Evolutionary conservation across 2,113 vertebrate species (phyloP), one percentile per base, ranked within the genome.

Genomic region (Ophthalmolycus amberensis): DNA sequence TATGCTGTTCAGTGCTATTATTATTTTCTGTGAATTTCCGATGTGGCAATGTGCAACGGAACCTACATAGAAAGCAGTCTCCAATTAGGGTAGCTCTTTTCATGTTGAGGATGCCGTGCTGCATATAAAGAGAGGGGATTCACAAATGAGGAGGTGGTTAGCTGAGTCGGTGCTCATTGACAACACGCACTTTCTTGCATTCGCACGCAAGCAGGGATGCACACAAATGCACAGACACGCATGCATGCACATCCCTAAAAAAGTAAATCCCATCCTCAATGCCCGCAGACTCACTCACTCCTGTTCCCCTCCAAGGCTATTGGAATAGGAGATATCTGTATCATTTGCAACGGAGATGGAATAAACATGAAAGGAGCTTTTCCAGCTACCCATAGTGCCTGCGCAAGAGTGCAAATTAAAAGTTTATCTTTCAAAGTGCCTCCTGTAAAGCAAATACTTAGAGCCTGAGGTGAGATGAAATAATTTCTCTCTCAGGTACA

Each of bases 31-130:
- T 14, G 59, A 87, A 88, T 90, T 88, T 65, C 73, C 46, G 40
- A 80, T 87, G 78, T 75, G 80, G 62, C 75, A 85, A 80, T 70
- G 73, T 79, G 83, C 79, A 91, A 88, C 74, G 34, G 80, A 91
- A 91, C 70, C 85, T 90, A 87, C 89, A 93, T 90, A 85, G 79
- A 92, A 91, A 92, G 82, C 84, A 79, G 88, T n/a, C 77, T 86
- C 78, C 91, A 93, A 93, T 94, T 94, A 93, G 87, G 75, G 52
- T 40, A 46, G 69, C 74, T 90, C 82, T 85, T 90, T 91, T 92
- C 77, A 92, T 80, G 83, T 79, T 0, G 25, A 85, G 66, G 75
- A 29, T 69, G 38, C 71, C 52, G 65, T n/a, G 58, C 67, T 86
- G 89, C 89, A 88, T 92, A 73, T 81, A 72, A 88, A 91, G 85